phyloP scores from a whole-genome alignment of 2,888 invertebrate genomes.

The Lepidochrysops patricia region DNA sequence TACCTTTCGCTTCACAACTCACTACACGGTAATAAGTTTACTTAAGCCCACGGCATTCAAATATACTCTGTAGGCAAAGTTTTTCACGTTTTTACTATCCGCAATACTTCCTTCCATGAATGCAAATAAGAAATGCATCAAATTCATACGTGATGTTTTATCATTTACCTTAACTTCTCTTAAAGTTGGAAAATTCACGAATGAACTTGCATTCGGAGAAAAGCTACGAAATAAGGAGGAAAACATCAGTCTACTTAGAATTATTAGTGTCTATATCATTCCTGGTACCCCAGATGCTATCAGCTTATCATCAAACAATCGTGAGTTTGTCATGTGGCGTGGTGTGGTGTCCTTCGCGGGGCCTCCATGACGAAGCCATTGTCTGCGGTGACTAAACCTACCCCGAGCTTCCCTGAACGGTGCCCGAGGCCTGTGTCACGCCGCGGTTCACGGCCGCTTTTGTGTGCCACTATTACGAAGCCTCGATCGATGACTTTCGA shows the following conservation, averaged over 20 bases:
- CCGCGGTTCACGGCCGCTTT: constrained; percentile 41
- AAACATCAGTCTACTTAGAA: background rate
- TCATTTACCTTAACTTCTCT: background rate
- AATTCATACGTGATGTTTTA: background rate
- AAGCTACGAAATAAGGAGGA: background rate
- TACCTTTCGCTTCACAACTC: background rate
- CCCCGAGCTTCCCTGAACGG: constrained; percentile 37
- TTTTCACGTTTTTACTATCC: constrained; percentile 1
- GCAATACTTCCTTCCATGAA: constrained; percentile 1
- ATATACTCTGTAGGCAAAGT: background rate
- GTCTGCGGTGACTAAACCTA: constrained; percentile 61
- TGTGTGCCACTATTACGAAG: constrained; percentile 23
- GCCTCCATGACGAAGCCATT: constrained; percentile 59
- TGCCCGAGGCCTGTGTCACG: constrained; percentile 32
- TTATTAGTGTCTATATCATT: background rate
- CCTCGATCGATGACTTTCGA: constrained; percentile 21
- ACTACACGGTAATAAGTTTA: background rate
- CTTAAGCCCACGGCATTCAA: background rate
- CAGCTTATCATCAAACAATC: constrained; percentile 9
- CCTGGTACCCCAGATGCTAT: background rate
- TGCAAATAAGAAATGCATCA: background rate
- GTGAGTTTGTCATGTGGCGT: constrained; percentile 22
- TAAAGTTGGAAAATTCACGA: background rate
- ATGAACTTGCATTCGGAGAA: background rate
- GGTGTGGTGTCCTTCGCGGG: constrained; percentile 36